Base-by-base conservation (phyloP, 2,888 invertebrate genomes). In the Aleiodes alternator region DNA sequence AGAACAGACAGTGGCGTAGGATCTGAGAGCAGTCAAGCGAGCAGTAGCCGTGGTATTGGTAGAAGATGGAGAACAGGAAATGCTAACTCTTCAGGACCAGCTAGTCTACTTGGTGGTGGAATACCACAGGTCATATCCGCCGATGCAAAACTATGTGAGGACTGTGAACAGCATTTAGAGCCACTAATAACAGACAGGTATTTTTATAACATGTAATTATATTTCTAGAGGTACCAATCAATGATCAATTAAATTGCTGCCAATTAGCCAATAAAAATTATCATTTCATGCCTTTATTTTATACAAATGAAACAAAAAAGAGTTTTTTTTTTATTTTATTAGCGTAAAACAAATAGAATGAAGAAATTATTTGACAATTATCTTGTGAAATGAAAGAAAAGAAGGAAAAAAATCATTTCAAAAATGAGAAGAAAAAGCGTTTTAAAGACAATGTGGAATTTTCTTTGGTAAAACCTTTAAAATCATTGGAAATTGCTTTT, bases 1-100 rank as follows among this genome's bases (percentile, higher is more conserved):
- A 92, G 97, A 80, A 97, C 97, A 85, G 97, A 97, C 89, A 97
- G 97, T 16, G 97, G 97, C 2, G 97, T 97, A 1, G 97, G 97
- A 68, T 96, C 96, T 4, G 97, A 97, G 89, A 97, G 97, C 7
- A 96, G 96, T 87, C 96, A 96, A 88, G 94, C 95, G 74, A 95
- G 96, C 73, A 92, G 96, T 83, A 95, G 95, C 87, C 90, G 93
- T 90, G 83, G 83, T 12, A 81, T 84, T 29, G 81, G 82, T 12
- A 84, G 89, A 77, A 84, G 89, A 43, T 88, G 88, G 87, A 82
- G 88, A 76, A 76, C 84, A 76, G 85, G 85, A 80, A 87, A 84
- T 72, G 79, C 56, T 57, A 90, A 77, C 69, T 89, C 81, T 90
- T 90, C 79, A 90, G 90, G 81, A 55, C 61, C 91, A 89, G 79